Base-by-base conservation (phyloP, 2,888 invertebrate genomes). In the Mechanitis messenoides region DNA sequence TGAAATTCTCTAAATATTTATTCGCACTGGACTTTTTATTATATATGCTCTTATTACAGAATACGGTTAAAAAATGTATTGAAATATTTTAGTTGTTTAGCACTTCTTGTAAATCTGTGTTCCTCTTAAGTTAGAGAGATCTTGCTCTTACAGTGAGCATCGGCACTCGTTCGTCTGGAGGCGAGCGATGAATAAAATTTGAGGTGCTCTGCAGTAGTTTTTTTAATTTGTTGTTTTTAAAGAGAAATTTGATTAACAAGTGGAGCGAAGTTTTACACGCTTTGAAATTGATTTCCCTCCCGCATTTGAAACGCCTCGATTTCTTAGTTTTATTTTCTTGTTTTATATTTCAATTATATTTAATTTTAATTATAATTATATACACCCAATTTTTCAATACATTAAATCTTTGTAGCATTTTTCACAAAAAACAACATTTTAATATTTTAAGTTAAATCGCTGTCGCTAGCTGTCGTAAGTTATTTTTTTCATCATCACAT, bases 141-240 rank as follows among this genome's bases (percentile, higher is more conserved):
- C 42, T 42, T 42, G 85, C 83, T 81, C 81, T 84, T 86, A 84
- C 81, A 86, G 76, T 81, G 86, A 87, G 80, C 86, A 87, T 85
- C 85, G 79, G 75, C 78, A 73, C 81, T 85, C 78, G 75, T 80
- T 77, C 75, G 83, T 82, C 81, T 85, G 76, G 70, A 84, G 69
- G 69, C 73, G 76, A 73, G 75, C 75, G 79, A 72, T 76, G 84
- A 82, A 81, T 82, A 79, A 83, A 80, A 81, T 78, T 77, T 74
- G 71, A 75, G 75, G 73, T 71, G 72, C 72, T 76, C 74, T 77
- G 76, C 73, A 70, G 72, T 70, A 63, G 71, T 76, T 76, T 80
- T 76, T 79, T 72, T 71, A 70, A 74, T 70, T 70, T 70, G 63
- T 59, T 57, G 59, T 64, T 58, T 61, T 64, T 62, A 20, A 58